A percentile compares a stretch with the other conserved stretches of the same genome.
These are phyloP conservation scores for Helicoverpa zea DNA, from an alignment of 1,140 invertebrate genomes.

Conservation along the genomic window DNA sequence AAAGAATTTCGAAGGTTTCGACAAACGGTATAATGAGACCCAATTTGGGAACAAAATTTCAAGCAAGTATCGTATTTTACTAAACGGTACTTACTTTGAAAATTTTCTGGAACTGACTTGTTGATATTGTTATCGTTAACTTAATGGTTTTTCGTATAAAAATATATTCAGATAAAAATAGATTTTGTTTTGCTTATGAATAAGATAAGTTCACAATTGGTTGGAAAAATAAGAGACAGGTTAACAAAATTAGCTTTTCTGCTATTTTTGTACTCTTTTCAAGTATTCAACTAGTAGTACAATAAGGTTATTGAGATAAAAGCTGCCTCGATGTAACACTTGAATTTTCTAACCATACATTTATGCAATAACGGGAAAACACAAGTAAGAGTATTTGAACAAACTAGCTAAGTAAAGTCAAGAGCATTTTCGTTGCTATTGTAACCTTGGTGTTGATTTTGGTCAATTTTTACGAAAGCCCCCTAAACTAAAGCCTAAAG, in stretches of 20 bases:
- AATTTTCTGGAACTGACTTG: constrained; percentile 24
- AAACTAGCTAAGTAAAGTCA: not conserved
- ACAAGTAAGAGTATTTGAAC: not conserved
- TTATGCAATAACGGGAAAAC: not conserved
- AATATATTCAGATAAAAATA: no score
- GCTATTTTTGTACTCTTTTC: no score
- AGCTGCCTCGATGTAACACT: no score
- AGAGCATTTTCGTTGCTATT: not conserved
- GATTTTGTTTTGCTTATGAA: no score
- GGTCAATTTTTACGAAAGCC: no score
- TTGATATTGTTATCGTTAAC: constrained; percentile 24
- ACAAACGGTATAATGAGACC: constrained; percentile 14
- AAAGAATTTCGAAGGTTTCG: constrained; percentile 17
- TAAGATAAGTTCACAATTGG: no score
- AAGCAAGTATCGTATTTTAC: constrained; percentile 10
- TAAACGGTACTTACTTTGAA: constrained; percentile 28
- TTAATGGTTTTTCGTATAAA: not conserved
- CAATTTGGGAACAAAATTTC: constrained; percentile 6
- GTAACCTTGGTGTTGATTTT: no score
- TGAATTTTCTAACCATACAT: not conserved
- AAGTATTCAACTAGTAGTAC: no score
- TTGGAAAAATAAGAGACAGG: no score
- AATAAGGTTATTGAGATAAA: no score
- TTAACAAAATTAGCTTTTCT: no score
- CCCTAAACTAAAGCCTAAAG: no score